phyloP scores from a whole-genome alignment of 1,140 invertebrate genomes.

The Eurosta solidaginis region DNA sequence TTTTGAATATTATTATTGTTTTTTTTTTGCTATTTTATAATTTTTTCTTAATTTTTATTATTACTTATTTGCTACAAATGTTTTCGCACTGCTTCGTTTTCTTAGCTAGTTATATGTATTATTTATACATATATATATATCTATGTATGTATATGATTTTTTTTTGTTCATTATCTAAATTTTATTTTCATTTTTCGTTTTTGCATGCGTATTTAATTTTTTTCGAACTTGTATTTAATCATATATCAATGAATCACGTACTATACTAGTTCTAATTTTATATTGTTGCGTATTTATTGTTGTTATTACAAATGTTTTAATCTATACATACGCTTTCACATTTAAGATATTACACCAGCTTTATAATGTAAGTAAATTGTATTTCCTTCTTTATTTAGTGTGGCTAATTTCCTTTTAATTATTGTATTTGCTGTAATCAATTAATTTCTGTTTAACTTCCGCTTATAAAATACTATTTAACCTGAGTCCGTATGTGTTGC shows the following conservation, averaged over 20 bases:
- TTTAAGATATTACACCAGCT: background rate
- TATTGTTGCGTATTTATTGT: slow-evolving; percentile 14
- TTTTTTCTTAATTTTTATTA: background rate
- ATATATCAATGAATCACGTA: background rate
- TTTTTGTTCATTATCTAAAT: background rate
- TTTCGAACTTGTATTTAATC: background rate
- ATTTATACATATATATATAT: background rate
- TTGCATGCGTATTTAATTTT: background rate
- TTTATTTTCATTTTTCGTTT: slow-evolving; percentile 8
- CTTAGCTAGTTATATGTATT: background rate
- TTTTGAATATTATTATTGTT: too few relatives aligned
- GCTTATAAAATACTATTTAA: slow-evolving; percentile 68
- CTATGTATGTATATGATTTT: background rate
- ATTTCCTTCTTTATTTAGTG: background rate
- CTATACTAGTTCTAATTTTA: background rate
- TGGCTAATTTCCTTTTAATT: slow-evolving; percentile 13
- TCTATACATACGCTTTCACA: slow-evolving; percentile 1
- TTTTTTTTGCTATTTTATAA: too few relatives aligned
- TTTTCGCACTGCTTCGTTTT: background rate
- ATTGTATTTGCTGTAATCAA: slow-evolving; percentile 17
- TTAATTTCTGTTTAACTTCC: slow-evolving; percentile 30
- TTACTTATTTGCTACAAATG: background rate
- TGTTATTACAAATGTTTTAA: background rate
- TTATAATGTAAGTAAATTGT: background rate
- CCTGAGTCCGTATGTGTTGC: slow-evolving; percentile 90